Conservation (phyloP, 2,797 vertebrate genomes). For the Myotis findleyi region DNA sequence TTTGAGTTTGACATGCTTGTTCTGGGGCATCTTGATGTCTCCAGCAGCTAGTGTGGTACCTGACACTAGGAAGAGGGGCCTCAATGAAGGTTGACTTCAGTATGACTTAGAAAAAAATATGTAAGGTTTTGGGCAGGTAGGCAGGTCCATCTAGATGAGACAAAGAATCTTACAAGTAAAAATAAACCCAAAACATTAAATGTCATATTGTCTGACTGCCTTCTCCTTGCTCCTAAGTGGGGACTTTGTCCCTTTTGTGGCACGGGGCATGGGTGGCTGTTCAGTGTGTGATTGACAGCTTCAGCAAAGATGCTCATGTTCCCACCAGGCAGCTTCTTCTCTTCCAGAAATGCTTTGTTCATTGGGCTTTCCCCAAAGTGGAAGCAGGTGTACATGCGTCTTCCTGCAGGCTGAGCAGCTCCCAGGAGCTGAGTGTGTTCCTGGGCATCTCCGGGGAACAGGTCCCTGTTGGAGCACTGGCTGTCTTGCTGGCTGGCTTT, state of each 20-base stretch:
- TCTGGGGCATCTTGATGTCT: neutral
- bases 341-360: conserved; percentile 8
- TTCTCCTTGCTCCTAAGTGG: neutral
- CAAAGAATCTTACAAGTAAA: neutral
- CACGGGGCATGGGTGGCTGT: neutral
- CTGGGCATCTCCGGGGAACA: neutral
- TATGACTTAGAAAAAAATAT: neutral
- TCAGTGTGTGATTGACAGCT: neutral
- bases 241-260: neutral
- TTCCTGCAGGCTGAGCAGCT: neutral
- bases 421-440: neutral
- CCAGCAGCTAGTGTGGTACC: neutral
- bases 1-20: too few species aligned
- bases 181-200: neutral
- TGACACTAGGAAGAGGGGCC: neutral
- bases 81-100: neutral
- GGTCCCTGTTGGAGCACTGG: neutral
- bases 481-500: neutral
- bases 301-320: neutral
- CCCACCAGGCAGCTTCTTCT: neutral
- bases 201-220: neutral
- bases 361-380: neutral
- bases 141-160: neutral
- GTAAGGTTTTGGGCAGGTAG: neutral
- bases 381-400: conserved; percentile 3